Evolutionary conservation across 2,888 invertebrate species (phyloP).

Genomic region (Andrena camellia): DNA sequence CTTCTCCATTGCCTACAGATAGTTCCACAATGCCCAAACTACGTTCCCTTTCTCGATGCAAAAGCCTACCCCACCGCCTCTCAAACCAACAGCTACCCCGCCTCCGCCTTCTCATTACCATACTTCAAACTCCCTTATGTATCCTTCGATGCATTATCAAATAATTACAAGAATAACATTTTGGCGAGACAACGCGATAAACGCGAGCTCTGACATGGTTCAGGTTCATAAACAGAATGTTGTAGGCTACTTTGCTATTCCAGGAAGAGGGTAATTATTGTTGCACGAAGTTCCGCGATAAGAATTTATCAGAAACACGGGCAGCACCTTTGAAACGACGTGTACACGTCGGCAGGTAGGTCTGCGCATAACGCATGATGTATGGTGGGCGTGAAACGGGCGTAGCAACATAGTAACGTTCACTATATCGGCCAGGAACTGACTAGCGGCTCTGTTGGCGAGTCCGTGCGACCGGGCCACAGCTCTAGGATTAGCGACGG

Average conservation of each 20-base stretch:
- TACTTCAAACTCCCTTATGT: background rate
- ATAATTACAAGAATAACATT: background rate
- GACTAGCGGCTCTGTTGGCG: conserved; percentile 60
- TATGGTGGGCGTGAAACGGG: conserved; percentile 81
- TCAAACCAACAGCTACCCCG: background rate
- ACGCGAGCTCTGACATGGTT: no score
- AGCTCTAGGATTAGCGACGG: conserved; percentile 35
- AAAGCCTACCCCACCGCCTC: background rate
- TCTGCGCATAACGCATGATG: conserved; percentile 74
- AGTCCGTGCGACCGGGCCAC: conserved; percentile 42
- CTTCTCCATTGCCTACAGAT: conserved; percentile 60
- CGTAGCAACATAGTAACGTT: conserved; percentile 82
- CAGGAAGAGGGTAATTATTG: background rate
- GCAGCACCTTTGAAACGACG: conserved; percentile 48
- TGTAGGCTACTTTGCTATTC: background rate
- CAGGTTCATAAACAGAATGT: background rate
- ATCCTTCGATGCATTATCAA: background rate
- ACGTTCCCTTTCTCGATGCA: background rate
- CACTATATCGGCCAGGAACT: conserved; percentile 77
- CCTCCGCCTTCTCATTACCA: background rate
- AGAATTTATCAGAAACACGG: background rate
- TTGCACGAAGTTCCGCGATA: background rate
- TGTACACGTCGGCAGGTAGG: conserved; percentile 73
- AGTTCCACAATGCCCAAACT: conserved; percentile 63
- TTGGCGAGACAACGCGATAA: background rate